These are phyloP conservation scores for Aplysina aerophoba DNA, from an alignment of 37 sponge, comb jelly and placozoan genomes.

Conservation along the genomic window DNA sequence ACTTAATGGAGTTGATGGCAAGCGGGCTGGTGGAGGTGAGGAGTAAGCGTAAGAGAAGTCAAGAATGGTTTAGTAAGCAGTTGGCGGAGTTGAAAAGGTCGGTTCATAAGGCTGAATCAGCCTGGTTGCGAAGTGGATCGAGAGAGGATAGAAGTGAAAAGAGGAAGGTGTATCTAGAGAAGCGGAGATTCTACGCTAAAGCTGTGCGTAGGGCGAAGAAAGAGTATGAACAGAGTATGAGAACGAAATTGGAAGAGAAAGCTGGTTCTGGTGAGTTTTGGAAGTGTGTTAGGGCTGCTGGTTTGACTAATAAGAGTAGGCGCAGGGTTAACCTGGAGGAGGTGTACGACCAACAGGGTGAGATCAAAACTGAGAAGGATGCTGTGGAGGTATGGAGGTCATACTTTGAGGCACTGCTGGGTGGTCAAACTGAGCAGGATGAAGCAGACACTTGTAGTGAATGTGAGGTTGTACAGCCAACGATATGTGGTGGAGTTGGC, in stretches of 20 bases:
- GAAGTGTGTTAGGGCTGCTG: too few species aligned
- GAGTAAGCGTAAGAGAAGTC: not conserved
- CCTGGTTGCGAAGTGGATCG: not conserved
- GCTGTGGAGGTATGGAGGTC: too few species aligned
- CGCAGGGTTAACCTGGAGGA: too few species aligned
- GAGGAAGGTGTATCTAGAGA: not conserved
- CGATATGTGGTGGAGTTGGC: too few species aligned
- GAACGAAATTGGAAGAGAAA: not conserved
- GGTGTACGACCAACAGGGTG: too few species aligned
- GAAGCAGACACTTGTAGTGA: too few species aligned
- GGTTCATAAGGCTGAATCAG: not conserved
- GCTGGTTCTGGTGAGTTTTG: too few species aligned
- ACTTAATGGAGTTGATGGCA: not conserved
- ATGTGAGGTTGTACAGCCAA: too few species aligned
- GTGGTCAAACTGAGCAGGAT: too few species aligned
- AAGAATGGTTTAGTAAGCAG: not conserved
- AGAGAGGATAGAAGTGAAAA: conserved; percentile 2
- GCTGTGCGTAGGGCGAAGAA: not conserved
- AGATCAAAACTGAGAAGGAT: too few species aligned
- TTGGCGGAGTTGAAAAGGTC: not conserved
- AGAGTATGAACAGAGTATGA: not conserved
- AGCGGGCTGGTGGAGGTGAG: not conserved
- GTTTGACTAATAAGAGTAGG: too few species aligned
- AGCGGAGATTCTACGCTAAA: not conserved
- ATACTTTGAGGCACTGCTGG: too few species aligned